Base-by-base conservation (phyloP, 2,888 invertebrate genomes). In the Cacoxenus indagator region DNA sequence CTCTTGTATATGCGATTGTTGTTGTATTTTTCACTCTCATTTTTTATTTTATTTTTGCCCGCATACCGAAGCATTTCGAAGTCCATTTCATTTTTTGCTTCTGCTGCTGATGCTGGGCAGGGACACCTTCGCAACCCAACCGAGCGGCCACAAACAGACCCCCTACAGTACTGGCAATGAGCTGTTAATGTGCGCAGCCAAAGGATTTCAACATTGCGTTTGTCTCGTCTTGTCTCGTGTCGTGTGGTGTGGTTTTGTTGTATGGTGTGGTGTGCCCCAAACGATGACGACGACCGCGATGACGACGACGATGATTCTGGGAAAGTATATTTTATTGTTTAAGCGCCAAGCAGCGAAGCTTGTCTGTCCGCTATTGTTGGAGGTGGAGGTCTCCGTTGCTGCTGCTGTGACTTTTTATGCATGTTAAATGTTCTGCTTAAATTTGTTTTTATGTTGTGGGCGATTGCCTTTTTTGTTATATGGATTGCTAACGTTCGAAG, bases 131-230 rank as follows among this genome's bases (percentile, higher is more conserved):
- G 17, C 46, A 43, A 22, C 11, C 48, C 46, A 17, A 64, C 59
- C 2, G 55, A 5, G 17, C 24, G 46, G 22, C 46, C 5, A n/a
- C n/a, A n/a, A n/a, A 31, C 24, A 70, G 84, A 85, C 86, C 86
- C 84, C 86, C 85, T 79, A 78, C 81, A 75, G 85, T 76, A 84
- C 78, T 83, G 82, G 70, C 84, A 86, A 86, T 84, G 86, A 83
- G 85, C 85, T 85, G 85, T 84, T 86, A 85, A 85, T 85, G 85
- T 78, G 80, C 75, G 76, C 81, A 74, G 78, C 76, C 14, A 37
- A 82, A 76, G 81, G 76, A 81, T 80, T 83, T 78, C 83, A 74
- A 75, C 82, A 78, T 77, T 61, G 59, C 31, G n/a, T 59, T 19
- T 31, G 59, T 31, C 4, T 46, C 46, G n/a, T 46, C 17, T 46